Conservation (phyloP, 2,888 invertebrate genomes). For the Cetonia aurata region DNA sequence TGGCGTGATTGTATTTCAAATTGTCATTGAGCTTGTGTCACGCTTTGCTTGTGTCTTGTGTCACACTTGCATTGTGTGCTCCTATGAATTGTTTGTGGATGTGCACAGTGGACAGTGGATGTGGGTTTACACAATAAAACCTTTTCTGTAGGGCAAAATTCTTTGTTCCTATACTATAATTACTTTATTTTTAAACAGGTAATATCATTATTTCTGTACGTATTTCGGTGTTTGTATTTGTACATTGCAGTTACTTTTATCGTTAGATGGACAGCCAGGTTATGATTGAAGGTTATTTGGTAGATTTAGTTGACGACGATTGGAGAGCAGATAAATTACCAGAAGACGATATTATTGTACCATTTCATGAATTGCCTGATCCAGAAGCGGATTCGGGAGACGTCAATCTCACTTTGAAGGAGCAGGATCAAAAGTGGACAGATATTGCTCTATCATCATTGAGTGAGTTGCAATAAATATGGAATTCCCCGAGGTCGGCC, state of each 20-base stretch:
- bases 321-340: slow-evolving; percentile 90
- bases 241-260: not conserved
- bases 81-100: too few relatives aligned
- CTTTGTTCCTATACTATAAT: not conserved
- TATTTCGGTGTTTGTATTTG: not conserved
- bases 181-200: not conserved
- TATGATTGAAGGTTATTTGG: slow-evolving; percentile 78
- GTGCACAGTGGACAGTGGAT: too few relatives aligned
- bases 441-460: slow-evolving; percentile 70
- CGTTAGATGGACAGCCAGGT: slow-evolving; percentile 77
- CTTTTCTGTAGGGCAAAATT: not conserved
- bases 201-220: not conserved
- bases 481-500: slow-evolving; percentile 82
- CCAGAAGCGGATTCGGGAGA: slow-evolving; percentile 94
- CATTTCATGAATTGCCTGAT: slow-evolving; percentile 89
- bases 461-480: slow-evolving; percentile 72
- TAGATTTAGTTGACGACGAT: slow-evolving; percentile 86
- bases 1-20: too few relatives aligned
- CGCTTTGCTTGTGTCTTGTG: too few relatives aligned
- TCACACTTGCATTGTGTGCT: too few relatives aligned
- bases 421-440: slow-evolving; percentile 81
- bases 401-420: slow-evolving; percentile 88
- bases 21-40: too few relatives aligned
- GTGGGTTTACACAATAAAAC: too few relatives aligned
- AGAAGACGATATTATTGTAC: slow-evolving; percentile 87